Conservation (phyloP, 2,113 vertebrate species). For the Prochilodus magdalenae region DNA sequence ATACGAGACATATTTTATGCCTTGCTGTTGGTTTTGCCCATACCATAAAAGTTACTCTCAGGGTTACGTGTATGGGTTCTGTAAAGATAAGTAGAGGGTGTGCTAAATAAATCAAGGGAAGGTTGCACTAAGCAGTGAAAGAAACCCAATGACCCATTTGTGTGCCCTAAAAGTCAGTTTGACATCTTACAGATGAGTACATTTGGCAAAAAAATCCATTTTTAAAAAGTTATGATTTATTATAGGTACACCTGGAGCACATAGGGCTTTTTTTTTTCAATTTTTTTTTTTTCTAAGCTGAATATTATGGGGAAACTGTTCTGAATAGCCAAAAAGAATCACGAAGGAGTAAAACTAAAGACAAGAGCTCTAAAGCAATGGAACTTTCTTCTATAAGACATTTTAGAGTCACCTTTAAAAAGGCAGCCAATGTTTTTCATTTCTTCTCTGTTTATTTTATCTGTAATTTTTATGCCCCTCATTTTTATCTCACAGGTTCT, state of each 20-base stretch:
- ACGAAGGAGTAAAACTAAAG: background rate
- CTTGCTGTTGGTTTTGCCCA: no score
- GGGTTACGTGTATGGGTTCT: background rate
- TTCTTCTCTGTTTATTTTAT: no score
- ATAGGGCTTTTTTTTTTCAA: no score
- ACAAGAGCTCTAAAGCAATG: background rate
- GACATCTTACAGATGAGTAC: background rate
- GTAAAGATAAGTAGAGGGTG: background rate
- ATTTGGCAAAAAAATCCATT: no score
- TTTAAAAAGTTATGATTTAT: background rate
- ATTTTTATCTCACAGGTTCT: constrained; percentile 81
- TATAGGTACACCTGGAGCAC: background rate
- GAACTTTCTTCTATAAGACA: background rate
- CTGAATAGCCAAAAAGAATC: no score
- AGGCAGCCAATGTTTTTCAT: no score
- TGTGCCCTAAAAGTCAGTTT: background rate
- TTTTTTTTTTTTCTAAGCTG: no score
- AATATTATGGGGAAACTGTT: no score
- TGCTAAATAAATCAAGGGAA: no score
- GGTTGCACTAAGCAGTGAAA: background rate
- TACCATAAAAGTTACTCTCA: no score
- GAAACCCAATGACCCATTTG: background rate
- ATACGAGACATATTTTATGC: no score
- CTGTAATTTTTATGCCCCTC: background rate
- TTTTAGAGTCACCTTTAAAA: no score